These are phyloP conservation scores for Caenorhabditis remanei DNA, from an alignment of 1,140 invertebrate species.

Conservation along the genomic window DNA sequence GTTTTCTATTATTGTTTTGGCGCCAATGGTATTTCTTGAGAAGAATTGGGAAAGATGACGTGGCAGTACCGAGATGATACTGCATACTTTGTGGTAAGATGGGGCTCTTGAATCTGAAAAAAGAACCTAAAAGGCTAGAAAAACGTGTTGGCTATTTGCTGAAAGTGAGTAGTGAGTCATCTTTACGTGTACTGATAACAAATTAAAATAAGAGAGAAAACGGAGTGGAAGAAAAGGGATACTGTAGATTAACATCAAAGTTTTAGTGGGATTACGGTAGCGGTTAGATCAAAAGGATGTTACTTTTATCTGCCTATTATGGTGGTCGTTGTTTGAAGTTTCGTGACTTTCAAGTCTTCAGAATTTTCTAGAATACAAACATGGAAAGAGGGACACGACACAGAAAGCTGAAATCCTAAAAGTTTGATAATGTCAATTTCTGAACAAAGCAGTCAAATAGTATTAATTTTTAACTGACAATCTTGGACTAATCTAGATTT, in stretches of 20 bases:
- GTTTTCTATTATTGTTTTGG: not conserved
- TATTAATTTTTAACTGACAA: too few species aligned
- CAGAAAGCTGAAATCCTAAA: too few species aligned
- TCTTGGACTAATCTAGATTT: too few species aligned
- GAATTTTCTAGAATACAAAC: too few species aligned
- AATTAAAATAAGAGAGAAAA: not conserved
- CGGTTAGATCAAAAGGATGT: slow-evolving; percentile 14
- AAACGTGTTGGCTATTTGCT: not conserved
- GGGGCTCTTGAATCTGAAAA: not conserved
- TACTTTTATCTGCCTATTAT: not conserved
- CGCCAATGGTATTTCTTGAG: not conserved
- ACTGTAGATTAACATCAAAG: slow-evolving; percentile 33
- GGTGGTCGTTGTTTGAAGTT: not conserved
- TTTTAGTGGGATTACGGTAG: not conserved
- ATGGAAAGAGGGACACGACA: too few species aligned
- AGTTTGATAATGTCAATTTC: too few species aligned
- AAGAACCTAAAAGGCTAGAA: too few species aligned
- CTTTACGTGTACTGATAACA: not conserved
- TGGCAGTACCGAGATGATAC: slow-evolving; percentile 39
- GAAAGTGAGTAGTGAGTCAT: not conserved
- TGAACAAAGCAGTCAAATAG: too few species aligned
- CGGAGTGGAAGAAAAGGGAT: not conserved
- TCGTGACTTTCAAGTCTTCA: not conserved
- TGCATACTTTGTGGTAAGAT: slow-evolving; percentile 16
- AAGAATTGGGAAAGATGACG: slow-evolving; percentile 20